These are phyloP conservation scores for Ondatra zibethicus DNA, from an alignment of 2,113 vertebrate genomes.

Conservation along the genomic window DNA sequence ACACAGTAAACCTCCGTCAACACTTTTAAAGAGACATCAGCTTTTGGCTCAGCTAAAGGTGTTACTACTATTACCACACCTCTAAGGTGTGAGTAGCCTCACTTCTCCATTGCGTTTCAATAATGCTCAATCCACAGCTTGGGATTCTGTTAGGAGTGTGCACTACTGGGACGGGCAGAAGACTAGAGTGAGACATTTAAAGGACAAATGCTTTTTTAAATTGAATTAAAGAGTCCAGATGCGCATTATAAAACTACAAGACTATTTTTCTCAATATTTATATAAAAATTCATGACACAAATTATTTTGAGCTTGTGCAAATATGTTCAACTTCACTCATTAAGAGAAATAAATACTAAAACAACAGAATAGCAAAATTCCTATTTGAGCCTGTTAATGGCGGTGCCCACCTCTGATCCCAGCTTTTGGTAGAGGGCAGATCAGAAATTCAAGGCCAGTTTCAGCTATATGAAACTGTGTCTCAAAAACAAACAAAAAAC, in stretches of 20 bases:
- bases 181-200: neutral
- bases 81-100: slow-evolving; percentile 58
- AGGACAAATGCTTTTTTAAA: neutral
- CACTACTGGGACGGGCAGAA: neutral
- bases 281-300: slow-evolving; percentile 44
- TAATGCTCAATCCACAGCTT: slow-evolving; percentile 2
- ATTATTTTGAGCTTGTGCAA: slow-evolving; percentile 27
- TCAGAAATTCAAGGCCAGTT: neutral
- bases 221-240: slow-evolving; percentile 15
- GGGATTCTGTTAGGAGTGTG: slow-evolving; percentile 50
- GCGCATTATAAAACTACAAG: neutral
- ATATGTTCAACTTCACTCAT: slow-evolving; percentile 23
- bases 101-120: slow-evolving; percentile 46
- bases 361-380: slow-evolving; percentile 36
- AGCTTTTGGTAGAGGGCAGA: neutral
- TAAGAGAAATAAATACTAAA: slow-evolving; percentile 58
- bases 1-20: slow-evolving; percentile 60
- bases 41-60: slow-evolving; percentile 64
- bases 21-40: slow-evolving; percentile 64
- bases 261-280: slow-evolving; percentile 20
- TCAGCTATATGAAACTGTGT: neutral
- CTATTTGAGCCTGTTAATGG: neutral
- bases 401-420: neutral
- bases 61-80: slow-evolving; percentile 74
- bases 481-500: neutral